Evolutionary conservation across 2,797 vertebrate genomes (phyloP).

Genomic region (Momotus momota): DNA sequence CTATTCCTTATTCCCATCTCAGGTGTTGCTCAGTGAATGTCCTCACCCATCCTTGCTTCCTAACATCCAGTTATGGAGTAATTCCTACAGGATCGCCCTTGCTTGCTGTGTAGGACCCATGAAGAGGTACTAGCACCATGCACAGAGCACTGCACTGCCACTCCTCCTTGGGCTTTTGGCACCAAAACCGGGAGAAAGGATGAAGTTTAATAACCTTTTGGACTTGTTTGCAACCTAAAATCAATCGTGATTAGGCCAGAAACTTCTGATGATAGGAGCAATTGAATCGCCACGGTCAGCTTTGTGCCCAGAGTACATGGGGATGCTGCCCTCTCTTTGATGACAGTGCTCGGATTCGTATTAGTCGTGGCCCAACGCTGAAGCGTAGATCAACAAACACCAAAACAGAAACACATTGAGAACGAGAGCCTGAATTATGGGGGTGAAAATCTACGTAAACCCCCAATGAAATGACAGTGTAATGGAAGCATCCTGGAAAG

Average conservation of each 20-base stretch:
- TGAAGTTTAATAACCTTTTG: neutral
- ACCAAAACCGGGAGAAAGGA: neutral
- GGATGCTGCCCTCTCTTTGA: neutral
- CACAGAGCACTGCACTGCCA: neutral
- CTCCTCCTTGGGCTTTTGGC: neutral
- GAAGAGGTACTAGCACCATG: neutral
- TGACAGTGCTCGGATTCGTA: neutral
- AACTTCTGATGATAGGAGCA: neutral
- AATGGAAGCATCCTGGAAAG: neutral
- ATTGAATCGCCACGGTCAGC: neutral
- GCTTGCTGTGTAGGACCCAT: neutral
- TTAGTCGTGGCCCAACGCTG: accelerated
- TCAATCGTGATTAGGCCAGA: neutral
- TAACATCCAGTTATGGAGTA: neutral
- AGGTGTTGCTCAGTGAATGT: neutral
- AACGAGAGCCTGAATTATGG: neutral
- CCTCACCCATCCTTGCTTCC: neutral
- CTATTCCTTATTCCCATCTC: accelerated
- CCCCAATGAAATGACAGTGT: neutral
- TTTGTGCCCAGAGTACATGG: neutral
- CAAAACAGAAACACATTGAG: neutral
- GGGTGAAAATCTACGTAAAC: neutral
- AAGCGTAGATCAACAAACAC: neutral
- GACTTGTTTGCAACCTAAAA: neutral
- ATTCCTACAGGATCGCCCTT: neutral